Conservation (phyloP, 1,140 invertebrate species). For the Hyles euphorbiae region DNA sequence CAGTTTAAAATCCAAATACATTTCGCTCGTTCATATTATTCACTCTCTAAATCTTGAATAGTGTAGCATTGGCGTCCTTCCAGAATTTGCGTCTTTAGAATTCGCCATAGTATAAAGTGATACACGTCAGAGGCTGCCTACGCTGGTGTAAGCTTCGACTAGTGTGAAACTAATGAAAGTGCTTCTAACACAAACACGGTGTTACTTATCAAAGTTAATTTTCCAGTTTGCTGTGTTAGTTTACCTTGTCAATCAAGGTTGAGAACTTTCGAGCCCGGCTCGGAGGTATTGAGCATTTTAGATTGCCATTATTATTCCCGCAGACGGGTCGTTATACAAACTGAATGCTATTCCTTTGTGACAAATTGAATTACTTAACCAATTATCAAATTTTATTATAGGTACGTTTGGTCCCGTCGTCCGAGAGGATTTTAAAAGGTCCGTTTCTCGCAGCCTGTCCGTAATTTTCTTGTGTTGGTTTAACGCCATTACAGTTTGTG, state of each 20-base stretch:
- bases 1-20: too few species aligned
- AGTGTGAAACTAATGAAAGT: slow-evolving; percentile 31
- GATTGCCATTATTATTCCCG: slow-evolving; percentile 12
- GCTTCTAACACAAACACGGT: slow-evolving; percentile 21
- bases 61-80: neutral
- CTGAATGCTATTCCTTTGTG: slow-evolving; percentile 22
- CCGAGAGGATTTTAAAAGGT: neutral
- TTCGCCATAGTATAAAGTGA: neutral
- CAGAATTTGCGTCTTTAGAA: neutral
- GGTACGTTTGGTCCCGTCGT: slow-evolving; percentile 8
- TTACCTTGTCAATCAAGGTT: slow-evolving; percentile 39
- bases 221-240: slow-evolving; percentile 40
- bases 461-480: too few species aligned
- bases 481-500: too few species aligned
- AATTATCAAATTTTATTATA: slow-evolving; percentile 22
- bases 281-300: neutral
- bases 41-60: too few species aligned
- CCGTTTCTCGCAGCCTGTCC: neutral
- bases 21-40: too few species aligned
- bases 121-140: neutral
- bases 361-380: slow-evolving; percentile 24
- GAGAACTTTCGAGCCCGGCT: slow-evolving; percentile 13
- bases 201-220: slow-evolving; percentile 44
- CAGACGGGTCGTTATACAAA: slow-evolving; percentile 18
- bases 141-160: neutral